Conservation (phyloP, 2,113 vertebrate species). For the Martes martes region DNA sequence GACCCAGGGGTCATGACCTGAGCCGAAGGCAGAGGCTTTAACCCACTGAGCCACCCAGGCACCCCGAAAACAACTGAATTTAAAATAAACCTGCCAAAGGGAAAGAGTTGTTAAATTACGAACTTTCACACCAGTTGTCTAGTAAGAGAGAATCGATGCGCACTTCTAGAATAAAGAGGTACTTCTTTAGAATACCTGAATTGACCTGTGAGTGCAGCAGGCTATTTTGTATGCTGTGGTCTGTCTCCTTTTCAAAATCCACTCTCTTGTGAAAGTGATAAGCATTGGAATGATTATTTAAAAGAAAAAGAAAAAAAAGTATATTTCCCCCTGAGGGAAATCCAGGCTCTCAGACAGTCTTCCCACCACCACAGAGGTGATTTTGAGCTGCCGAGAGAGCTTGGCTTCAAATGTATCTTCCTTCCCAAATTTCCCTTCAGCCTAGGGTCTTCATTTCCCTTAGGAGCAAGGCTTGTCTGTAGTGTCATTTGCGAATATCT, state of each 20-base stretch:
- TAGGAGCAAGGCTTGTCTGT: too few species aligned
- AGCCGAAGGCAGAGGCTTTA: too few species aligned
- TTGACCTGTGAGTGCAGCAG: background rate
- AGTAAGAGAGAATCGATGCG: background rate
- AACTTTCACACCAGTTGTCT: background rate
- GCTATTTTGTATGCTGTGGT: background rate
- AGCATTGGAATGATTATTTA: background rate
- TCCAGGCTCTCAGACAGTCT: background rate
- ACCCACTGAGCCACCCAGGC: too few species aligned
- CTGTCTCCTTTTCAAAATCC: background rate
- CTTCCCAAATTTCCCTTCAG: background rate
- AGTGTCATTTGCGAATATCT: too few species aligned
- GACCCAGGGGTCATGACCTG: too few species aligned
- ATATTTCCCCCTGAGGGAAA: background rate
- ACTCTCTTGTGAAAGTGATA: background rate
- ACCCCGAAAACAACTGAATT: background rate
- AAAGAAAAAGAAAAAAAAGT: background rate
- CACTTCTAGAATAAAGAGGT: background rate
- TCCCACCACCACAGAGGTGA: background rate
- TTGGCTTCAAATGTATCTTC: background rate
- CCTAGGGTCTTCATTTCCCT: background rate
- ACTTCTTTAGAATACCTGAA: background rate
- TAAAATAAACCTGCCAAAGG: background rate
- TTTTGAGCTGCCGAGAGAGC: background rate
- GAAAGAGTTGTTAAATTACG: background rate